phyloP scores from a whole-genome alignment of 2,888 invertebrate species.

The Ennomos erosarius region DNA sequence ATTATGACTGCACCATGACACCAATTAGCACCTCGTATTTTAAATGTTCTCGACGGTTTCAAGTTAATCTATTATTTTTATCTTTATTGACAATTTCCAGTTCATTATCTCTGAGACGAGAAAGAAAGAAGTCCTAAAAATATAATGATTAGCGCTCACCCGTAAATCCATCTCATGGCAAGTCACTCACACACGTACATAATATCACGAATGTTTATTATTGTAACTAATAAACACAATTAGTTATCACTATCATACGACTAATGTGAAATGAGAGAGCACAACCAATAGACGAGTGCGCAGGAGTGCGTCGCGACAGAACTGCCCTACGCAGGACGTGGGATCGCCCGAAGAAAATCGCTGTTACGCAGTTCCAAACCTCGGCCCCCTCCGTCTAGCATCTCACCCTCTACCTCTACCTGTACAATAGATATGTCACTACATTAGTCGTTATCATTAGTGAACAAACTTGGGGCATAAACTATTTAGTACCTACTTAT shows the following conservation, averaged over 20 bases:
- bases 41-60: not conserved
- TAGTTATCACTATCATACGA: constrained; percentile 34
- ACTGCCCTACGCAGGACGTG: constrained; percentile 42
- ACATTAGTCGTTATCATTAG: too few relatives aligned
- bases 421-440: too few relatives aligned
- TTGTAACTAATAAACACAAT: constrained; percentile 29
- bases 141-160: constrained; percentile 54
- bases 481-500: too few relatives aligned
- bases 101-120: constrained; percentile 7
- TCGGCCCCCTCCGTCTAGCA: constrained; percentile 27
- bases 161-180: constrained; percentile 69
- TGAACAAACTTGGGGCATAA: too few relatives aligned
- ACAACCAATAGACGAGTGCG: constrained; percentile 39
- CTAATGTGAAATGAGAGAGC: constrained; percentile 23
- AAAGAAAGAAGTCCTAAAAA: constrained; percentile 18
- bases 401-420: not conserved
- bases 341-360: constrained; percentile 35
- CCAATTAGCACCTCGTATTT: too few relatives aligned
- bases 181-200: constrained; percentile 56
- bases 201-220: constrained; percentile 44
- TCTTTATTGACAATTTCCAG: not conserved
- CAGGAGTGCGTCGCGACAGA: constrained; percentile 46
- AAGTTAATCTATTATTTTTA: constrained; percentile 12
- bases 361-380: constrained; percentile 7
- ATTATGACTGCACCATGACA: too few relatives aligned